A percentile compares a stretch with the other conserved stretches of the same genome.
phyloP scores from a whole-genome alignment of 1,140 invertebrate genomes.

The Micrasema longulum region DNA sequence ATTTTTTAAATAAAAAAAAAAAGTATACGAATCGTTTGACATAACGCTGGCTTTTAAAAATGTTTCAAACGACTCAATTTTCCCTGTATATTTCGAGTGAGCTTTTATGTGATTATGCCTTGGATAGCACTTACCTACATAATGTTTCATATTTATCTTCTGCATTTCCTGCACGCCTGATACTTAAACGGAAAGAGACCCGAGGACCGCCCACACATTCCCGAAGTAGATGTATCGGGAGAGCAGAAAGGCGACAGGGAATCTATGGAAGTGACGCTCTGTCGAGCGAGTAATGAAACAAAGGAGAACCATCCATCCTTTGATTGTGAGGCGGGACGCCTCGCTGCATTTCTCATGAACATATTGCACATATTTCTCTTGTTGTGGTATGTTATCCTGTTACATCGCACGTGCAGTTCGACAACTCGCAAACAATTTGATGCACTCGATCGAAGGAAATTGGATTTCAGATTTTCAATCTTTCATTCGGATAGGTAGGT shows the following conservation, averaged over 20 bases:
- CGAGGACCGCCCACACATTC: constrained; percentile 9
- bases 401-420: background rate
- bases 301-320: constrained; percentile 37
- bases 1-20: no score
- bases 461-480: constrained; percentile 10
- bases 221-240: constrained; percentile 19
- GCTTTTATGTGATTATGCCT: no score
- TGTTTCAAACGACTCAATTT: no score
- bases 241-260: constrained; percentile 18
- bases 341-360: constrained; percentile 14
- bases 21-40: no score
- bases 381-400: background rate
- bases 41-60: no score
- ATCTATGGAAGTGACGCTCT: constrained; percentile 23
- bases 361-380: background rate
- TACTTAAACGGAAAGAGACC: background rate
- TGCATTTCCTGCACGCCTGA: background rate
- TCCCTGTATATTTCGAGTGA: no score
- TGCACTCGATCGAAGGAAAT: constrained; percentile 8
- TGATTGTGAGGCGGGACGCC: constrained; percentile 37
- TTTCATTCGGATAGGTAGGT: no score
- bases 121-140: no score
- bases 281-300: constrained; percentile 37
- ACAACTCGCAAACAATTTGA: constrained; percentile 22
- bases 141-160: constrained; percentile 14